Percentiles rank a stretch among this genome's conserved stretches.
Evolutionary conservation across 2,888 invertebrate genomes (phyloP).

Genomic region (Lymantria dispar): DNA sequence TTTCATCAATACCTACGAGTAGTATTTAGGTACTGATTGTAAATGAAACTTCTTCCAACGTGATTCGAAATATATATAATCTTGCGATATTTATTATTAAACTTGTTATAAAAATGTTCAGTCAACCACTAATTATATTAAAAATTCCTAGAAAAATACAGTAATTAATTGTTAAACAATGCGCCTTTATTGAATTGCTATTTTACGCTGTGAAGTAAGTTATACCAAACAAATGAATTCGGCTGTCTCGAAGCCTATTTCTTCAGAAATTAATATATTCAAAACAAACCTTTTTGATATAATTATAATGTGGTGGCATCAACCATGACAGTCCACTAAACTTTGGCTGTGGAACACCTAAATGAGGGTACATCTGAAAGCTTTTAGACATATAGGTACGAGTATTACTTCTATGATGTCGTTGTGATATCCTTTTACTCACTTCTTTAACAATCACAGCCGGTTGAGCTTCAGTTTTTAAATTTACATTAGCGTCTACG

Average conservation of each 20-base stretch:
- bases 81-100: too few species aligned
- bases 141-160: neutral
- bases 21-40: too few species aligned
- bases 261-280: constrained; percentile 29
- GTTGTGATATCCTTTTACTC: constrained; percentile 46
- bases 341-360: constrained; percentile 39
- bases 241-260: constrained; percentile 49
- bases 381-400: constrained; percentile 16
- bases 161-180: neutral
- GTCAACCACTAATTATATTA: too few species aligned
- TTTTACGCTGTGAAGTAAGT: constrained; percentile 1
- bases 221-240: neutral
- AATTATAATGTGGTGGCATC: constrained; percentile 30
- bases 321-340: constrained; percentile 33
- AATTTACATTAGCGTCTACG: constrained; percentile 29
- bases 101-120: too few species aligned
- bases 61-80: too few species aligned
- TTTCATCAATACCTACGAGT: too few species aligned
- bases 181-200: neutral
- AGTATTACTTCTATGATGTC: constrained; percentile 17
- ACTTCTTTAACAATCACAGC: constrained; percentile 62
- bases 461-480: constrained; percentile 42
- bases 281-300: constrained; percentile 52
- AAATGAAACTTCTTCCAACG: too few species aligned
- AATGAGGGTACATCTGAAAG: constrained; percentile 46